These are phyloP conservation scores for Torymus tubicola DNA, from an alignment of 2,888 invertebrate genomes.

Conservation along the genomic window DNA sequence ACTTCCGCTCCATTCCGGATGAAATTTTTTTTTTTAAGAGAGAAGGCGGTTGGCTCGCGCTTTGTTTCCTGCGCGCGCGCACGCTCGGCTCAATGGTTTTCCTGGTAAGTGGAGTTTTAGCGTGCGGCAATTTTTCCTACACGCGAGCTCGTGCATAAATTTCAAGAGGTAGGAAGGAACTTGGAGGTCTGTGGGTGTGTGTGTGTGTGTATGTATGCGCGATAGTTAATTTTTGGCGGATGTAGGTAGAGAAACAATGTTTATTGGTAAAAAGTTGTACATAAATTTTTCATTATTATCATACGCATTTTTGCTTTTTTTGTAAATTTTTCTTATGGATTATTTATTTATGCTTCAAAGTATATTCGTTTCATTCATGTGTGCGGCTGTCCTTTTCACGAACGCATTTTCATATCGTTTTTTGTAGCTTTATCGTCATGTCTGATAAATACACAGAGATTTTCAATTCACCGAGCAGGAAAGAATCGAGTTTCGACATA, in stretches of 20 bases:
- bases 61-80: no score
- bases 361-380: slow-evolving; percentile 18
- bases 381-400: slow-evolving; percentile 6
- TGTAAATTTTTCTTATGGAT: no score
- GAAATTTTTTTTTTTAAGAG: background rate
- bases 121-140: no score
- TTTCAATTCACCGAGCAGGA: slow-evolving; percentile 26
- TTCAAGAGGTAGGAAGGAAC: no score
- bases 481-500: slow-evolving; percentile 16
- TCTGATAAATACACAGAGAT: slow-evolving; percentile 44
- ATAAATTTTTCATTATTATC: no score
- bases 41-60: no score
- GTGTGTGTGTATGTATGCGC: background rate
- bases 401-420: slow-evolving; percentile 33
- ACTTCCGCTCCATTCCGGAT: slow-evolving; percentile 23
- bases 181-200: background rate
- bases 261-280: no score
- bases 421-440: slow-evolving; percentile 42
- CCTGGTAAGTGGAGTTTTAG: no score
- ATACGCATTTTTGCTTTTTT: no score
- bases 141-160: no score
- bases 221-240: background rate
- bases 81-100: no score
- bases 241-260: no score
- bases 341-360: slow-evolving; percentile 1